Evolutionary conservation across 2,888 invertebrate genomes (phyloP), one percentile per base, ranked within the genome.

Genomic region (Spicauda simplicius): DNA sequence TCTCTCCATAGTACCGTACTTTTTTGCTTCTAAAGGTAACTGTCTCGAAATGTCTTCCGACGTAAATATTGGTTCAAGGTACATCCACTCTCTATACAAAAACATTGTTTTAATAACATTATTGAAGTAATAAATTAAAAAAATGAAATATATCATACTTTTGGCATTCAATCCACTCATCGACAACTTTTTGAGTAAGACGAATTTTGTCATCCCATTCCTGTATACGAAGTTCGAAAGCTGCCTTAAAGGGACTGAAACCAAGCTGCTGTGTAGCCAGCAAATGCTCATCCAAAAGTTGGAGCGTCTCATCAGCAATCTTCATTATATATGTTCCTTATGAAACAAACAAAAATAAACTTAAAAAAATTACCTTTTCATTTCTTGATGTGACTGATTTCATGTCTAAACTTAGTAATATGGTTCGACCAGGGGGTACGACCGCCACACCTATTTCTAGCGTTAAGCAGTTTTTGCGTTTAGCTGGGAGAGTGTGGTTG

Each of bases 1-100:
- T 48, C 96, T 94, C 80, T 97, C 96, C 94, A 97, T 96, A 10
- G 96, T 95, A 50, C 94, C 94, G 81, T 96, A 97, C 79, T 97
- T 96, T 79, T 97, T 96, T 16, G 96, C 95, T 83, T 97, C 97
- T 6, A 95, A 88, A 0, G 97, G 97, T 79, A 97, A 87, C 82
- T 97, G 97, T 0, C 95, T 94, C 59, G 95, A 95, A 69, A 97
- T 97, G 79, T 97, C 97, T 75, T 96, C 96, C 6, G 97, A 97
- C 0, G 95, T 95, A 82, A 97, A 97, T 76, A 97, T 97, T 0
- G 97, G 97, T 80, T 97, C 97, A 78, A 97, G 81, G 76, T 97
- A 97, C 94, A 97, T 95, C 97, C 97, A 97, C 71, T 96, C 94
- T 73, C 96, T 96, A 72, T 5, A 75, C 71, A 20, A 66, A 65